Evolutionary conservation across 2,888 invertebrate species (phyloP).

Genomic region (Amblyteles armatorius): DNA sequence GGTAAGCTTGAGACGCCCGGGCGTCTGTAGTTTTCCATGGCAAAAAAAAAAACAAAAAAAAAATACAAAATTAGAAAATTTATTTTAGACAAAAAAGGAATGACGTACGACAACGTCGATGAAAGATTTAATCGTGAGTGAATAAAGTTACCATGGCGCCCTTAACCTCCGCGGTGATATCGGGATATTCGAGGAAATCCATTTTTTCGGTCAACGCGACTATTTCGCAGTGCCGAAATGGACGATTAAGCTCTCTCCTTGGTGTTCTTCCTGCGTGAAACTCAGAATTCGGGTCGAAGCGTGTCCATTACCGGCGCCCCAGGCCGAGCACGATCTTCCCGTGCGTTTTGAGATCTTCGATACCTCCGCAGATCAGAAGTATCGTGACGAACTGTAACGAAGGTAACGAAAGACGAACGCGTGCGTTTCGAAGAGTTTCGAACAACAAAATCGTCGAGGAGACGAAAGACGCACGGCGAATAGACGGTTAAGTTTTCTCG

Average conservation of each 20-base stretch:
- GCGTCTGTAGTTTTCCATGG: slow-evolving; percentile 88
- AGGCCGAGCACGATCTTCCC: slow-evolving; percentile 4
- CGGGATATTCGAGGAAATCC: slow-evolving; percentile 96
- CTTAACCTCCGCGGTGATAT: slow-evolving; percentile 93
- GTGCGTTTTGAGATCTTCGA: not conserved
- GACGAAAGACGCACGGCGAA: not conserved
- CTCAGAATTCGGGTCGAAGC: slow-evolving; percentile 11
- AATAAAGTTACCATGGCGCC: slow-evolving; percentile 91
- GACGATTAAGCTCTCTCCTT: slow-evolving; percentile 33
- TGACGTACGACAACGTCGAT: slow-evolving; percentile 23
- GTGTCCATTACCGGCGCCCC: not conserved
- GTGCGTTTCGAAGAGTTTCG: slow-evolving; percentile 26
- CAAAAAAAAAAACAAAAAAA: slow-evolving; percentile 36
- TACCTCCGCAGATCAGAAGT: not conserved
- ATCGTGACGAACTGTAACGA: not conserved
- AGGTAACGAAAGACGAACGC: slow-evolving; percentile 26
- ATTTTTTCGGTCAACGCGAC: slow-evolving; percentile 82
- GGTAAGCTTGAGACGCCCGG: slow-evolving; percentile 96
- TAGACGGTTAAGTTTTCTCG: slow-evolving; percentile 41
- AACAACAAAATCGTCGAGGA: slow-evolving; percentile 40
- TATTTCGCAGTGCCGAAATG: slow-evolving; percentile 23
- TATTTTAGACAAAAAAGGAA: not conserved
- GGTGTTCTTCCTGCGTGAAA: not conserved
- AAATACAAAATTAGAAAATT: slow-evolving; percentile 12
- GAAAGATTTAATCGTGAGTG: slow-evolving; percentile 13